A percentile compares a stretch with the other conserved stretches of the same genome.
Conservation (phyloP, 2,888 invertebrate genomes). For the Apamea anceps region DNA sequence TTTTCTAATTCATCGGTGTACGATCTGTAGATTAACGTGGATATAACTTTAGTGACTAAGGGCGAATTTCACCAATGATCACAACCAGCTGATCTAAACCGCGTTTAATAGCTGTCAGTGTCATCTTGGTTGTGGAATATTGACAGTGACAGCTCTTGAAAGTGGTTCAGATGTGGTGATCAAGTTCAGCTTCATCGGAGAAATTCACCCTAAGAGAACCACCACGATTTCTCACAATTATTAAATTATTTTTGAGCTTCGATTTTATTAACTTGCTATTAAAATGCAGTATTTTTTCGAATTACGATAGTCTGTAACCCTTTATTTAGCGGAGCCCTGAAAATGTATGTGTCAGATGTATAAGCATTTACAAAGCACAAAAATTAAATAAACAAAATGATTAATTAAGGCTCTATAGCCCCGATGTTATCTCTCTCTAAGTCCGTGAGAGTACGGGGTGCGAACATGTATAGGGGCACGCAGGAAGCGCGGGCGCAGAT, state of each 20-base stretch:
- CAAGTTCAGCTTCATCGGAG: neutral
- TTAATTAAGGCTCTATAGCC: constrained; percentile 42
- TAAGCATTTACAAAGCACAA: neutral
- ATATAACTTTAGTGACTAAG: neutral
- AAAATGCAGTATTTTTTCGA: neutral
- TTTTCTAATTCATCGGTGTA: neutral
- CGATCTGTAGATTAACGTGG: neutral
- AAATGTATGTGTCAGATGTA: neutral
- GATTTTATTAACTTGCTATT: neutral
- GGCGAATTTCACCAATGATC: neutral
- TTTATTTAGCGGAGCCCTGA: neutral
- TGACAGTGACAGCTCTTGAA: neutral
- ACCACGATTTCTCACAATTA: no score
- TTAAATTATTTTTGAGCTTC: neutral
- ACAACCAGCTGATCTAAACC: neutral
- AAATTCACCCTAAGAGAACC: neutral
- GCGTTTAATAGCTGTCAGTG: neutral
- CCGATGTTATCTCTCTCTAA: constrained; percentile 43
- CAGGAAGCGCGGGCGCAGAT: constrained; percentile 69
- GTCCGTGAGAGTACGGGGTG: constrained; percentile 64
- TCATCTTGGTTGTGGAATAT: neutral
- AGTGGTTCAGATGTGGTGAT: neutral
- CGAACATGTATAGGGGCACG: constrained; percentile 65
- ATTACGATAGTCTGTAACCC: neutral
- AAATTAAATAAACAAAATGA: constrained; percentile 27